Conservation (phyloP, 2,113 vertebrate species). For the Sinocyclocheilus grahami region DNA sequence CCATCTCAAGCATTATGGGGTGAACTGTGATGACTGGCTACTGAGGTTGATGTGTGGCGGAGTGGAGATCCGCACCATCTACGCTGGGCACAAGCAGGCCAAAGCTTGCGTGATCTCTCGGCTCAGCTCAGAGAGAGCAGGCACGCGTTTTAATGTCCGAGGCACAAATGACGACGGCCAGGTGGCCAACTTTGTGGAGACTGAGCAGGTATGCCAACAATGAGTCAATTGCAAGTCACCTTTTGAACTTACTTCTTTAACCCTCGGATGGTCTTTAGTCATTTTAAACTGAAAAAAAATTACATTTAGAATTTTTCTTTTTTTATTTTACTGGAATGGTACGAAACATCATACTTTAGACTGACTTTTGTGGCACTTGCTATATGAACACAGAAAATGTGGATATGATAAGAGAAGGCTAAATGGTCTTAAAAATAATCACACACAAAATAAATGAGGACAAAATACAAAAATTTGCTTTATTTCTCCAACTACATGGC, state of each 20-base stretch:
- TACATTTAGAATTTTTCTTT: background rate
- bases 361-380: background rate
- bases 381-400: background rate
- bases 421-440: background rate
- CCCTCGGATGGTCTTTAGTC: background rate
- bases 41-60: conserved; percentile 96
- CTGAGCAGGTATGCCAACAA: conserved; percentile 85
- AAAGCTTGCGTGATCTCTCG: conserved; percentile 97
- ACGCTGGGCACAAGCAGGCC: conserved; percentile 96
- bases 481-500: background rate
- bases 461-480: background rate
- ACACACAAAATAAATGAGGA: background rate
- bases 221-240: too few relatives aligned
- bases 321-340: background rate
- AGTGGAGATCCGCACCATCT: conserved; percentile 96
- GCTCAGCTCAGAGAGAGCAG: conserved; percentile 94
- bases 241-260: background rate
- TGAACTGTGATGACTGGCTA: conserved; percentile 95
- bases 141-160: conserved; percentile 95
- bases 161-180: conserved; percentile 96
- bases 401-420: background rate
- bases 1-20: conserved; percentile 95
- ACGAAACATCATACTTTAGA: background rate
- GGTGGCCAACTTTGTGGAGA: conserved; percentile 98
- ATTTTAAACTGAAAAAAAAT: background rate